Base-by-base conservation (phyloP, 2,888 invertebrate species). In the Nomada hirtipes region DNA sequence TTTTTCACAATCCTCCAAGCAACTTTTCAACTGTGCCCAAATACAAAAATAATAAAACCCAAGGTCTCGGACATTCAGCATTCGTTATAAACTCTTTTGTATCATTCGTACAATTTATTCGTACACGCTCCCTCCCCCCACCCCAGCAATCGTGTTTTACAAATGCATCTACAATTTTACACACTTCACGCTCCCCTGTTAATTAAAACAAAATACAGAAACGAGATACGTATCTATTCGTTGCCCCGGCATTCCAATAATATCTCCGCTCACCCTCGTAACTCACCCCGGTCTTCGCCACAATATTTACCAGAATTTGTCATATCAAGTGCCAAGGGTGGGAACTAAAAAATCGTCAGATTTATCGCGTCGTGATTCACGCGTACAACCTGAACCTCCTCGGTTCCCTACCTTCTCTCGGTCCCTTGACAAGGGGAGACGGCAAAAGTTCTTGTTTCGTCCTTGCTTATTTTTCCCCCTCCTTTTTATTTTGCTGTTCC, bases 281-380 rank as follows among this genome's bases (percentile, higher is more conserved):
- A 72, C 10, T 72, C 26, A 63, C 20, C 23, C 42, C 11, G 23
- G n/a, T 18, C 9, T 57, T 29, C 11, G 18, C 13, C 15, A 9
- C 63, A 11, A 64, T 72, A 72, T 72, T 64, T 72, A 72, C 55
- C 50, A 63, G 72, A 72, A 72, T 76, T 64, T 57, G 72, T 76
- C 76, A 29, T 52, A 36, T 26, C 55, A 20, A 52, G 60, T 10
- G 52, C 10, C 60, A 44, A 4, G 44, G 23, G n/a, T 44, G 53
- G 36, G 36, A 20, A 9, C 0, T 29, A 20, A 74, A 74, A 47
- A 65, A 63, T 26, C 55, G 23, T 18, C 59, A 65, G 78, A 79
- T 79, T 78, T 79, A 79, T 78, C 55, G 42, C 63, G 47, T 20
- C 42, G 50, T 26, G 73, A 47, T 73, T 65, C 60, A 42, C 36